phyloP scores from a whole-genome alignment of 1,140 invertebrate species.

The Neuroterus valhalla region DNA sequence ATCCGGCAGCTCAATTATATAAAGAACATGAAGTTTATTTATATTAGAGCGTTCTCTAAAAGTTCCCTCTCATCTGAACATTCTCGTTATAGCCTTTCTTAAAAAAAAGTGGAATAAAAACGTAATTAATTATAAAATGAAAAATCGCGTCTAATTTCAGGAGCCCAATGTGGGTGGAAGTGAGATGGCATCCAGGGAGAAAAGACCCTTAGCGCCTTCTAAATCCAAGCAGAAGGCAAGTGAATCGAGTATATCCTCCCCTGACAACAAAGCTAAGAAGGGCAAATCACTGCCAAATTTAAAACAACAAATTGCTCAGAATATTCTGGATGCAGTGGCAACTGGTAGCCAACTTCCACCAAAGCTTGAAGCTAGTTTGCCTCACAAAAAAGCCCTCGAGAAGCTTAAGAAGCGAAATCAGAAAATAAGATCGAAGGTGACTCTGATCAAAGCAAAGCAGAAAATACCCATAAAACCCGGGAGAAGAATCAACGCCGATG shows the following conservation, averaged over 20 bases:
- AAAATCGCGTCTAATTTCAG: slow-evolving; percentile 55
- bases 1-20: too few relatives aligned
- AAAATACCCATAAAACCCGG: slow-evolving; percentile 67
- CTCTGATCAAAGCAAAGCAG: slow-evolving; percentile 67
- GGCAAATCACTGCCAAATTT: slow-evolving; percentile 59
- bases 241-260: slow-evolving; percentile 60
- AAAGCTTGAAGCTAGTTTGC: slow-evolving; percentile 68
- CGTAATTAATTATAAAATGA: not conserved
- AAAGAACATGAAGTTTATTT: too few relatives aligned
- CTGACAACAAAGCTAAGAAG: slow-evolving; percentile 64
- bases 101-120: not conserved
- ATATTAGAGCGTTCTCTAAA: too few relatives aligned
- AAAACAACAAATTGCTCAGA: slow-evolving; percentile 55
- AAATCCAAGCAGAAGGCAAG: slow-evolving; percentile 73
- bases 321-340: slow-evolving; percentile 62
- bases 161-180: slow-evolving; percentile 76
- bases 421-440: slow-evolving; percentile 64
- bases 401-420: slow-evolving; percentile 67
- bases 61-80: too few relatives aligned
- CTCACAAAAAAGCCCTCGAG: slow-evolving; percentile 68
- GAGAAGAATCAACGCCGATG: slow-evolving; percentile 57
- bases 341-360: slow-evolving; percentile 65
- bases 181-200: slow-evolving; percentile 77
- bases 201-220: slow-evolving; percentile 73
- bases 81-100: too few relatives aligned